A percentile compares a stretch with the other conserved stretches of the same genome.
phyloP scores from a whole-genome alignment of 2,888 invertebrate species.

The Orchestes rusci region DNA sequence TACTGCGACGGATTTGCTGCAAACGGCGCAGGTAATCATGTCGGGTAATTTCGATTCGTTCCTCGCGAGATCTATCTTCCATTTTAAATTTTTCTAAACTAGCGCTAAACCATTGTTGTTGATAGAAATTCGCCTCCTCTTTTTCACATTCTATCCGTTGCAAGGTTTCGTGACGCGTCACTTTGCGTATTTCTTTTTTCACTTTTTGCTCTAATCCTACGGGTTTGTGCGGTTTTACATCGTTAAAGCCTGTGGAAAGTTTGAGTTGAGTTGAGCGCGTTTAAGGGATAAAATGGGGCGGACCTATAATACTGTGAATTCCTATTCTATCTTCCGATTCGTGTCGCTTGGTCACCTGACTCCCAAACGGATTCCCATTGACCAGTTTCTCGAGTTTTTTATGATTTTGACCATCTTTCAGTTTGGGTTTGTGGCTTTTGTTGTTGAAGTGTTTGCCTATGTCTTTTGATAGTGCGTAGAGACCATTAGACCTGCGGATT shows the following conservation, averaged over 20 bases:
- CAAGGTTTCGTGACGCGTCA: constrained; percentile 40
- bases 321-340: constrained; percentile 36
- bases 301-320: constrained; percentile 45
- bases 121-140: constrained; percentile 40
- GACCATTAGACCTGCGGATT: no score
- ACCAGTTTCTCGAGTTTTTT: constrained; percentile 7
- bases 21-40: constrained; percentile 41
- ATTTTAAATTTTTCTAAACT: constrained; percentile 43
- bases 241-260: constrained; percentile 34
- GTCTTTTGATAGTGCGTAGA: no score
- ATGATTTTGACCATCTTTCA: no score
- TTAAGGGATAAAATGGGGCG: constrained; percentile 10
- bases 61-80: constrained; percentile 42
- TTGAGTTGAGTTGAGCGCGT: constrained; percentile 1
- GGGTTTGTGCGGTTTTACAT: no score
- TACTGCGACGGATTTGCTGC: constrained; percentile 40
- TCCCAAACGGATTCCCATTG: constrained; percentile 26
- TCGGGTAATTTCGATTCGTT: constrained; percentile 42
- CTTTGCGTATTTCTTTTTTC: constrained; percentile 33
- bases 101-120: constrained; percentile 42
- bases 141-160: constrained; percentile 31
- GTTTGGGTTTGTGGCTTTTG: no score
- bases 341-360: constrained; percentile 32
- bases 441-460: no score
- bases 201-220: constrained; percentile 30